These are phyloP conservation scores for Sebastes elongatus DNA, from an alignment of 2,797 vertebrate genomes.

Conservation along the genomic window DNA sequence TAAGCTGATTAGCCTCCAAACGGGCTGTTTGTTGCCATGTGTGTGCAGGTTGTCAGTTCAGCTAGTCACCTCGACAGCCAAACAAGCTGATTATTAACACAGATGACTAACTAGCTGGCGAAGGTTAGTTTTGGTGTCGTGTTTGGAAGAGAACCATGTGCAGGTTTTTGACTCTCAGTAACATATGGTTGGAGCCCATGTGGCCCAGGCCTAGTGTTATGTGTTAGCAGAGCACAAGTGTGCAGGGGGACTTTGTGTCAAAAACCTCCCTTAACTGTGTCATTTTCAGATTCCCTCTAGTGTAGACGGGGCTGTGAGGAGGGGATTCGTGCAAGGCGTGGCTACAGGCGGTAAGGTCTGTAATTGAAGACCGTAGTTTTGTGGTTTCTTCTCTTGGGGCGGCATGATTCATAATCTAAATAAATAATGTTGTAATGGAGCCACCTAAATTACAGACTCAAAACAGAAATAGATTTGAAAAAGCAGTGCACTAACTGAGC, in stretches of 20 bases:
- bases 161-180: constrained; percentile 9
- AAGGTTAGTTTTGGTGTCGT: constrained; percentile 13
- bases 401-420: constrained; percentile 81
- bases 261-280: constrained; percentile 40
- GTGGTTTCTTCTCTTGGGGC: constrained; percentile 75
- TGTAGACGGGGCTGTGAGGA: constrained; percentile 55
- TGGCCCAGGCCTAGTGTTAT: constrained; percentile 20
- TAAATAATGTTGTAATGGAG: constrained; percentile 84
- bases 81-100: constrained; percentile 22
- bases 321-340: constrained; percentile 75
- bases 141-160: constrained; percentile 1
- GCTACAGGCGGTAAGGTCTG: constrained; percentile 73
- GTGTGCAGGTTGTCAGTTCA: constrained; percentile 10
- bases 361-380: constrained; percentile 82
- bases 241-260: constrained; percentile 10
- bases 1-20: constrained; percentile 31
- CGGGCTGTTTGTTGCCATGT: neutral
- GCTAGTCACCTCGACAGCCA: neutral
- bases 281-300: constrained; percentile 53
- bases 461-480: constrained; percentile 77
- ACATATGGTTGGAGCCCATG: constrained; percentile 39
- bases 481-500: constrained; percentile 44
- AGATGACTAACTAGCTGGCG: neutral
- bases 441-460: constrained; percentile 82
- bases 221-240: constrained; percentile 10